phyloP scores from a whole-genome alignment of 2,797 vertebrate species.

The Urosaurus nigricauda region DNA sequence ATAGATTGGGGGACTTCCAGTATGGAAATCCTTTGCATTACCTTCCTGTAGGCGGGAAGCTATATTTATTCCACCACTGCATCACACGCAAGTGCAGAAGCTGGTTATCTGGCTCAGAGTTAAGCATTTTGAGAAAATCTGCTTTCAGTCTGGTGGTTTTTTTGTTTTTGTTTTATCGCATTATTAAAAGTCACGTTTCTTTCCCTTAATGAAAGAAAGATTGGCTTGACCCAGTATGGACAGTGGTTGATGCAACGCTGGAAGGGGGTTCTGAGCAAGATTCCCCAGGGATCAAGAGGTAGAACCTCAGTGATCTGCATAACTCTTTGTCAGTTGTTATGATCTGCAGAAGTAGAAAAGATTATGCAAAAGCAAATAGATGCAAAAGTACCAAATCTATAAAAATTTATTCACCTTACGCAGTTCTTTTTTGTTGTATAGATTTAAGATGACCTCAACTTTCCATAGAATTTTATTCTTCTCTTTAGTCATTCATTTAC shows the following conservation, averaged over 20 bases:
- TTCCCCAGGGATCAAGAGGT: neutral
- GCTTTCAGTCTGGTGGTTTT: neutral
- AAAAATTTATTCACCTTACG: too few relatives aligned
- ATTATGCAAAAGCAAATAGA: neutral
- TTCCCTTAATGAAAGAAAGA: neutral
- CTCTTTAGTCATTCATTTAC: neutral
- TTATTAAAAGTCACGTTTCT: neutral
- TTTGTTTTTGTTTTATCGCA: neutral
- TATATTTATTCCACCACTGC: neutral
- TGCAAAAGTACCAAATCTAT: neutral
- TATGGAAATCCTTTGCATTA: neutral
- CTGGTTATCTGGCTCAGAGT: neutral
- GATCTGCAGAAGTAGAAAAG: neutral
- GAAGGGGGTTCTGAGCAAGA: too few relatives aligned
- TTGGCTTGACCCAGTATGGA: neutral
- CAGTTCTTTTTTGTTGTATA: too few relatives aligned
- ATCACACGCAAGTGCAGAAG: neutral
- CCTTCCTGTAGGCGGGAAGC: neutral
- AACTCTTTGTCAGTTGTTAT: neutral
- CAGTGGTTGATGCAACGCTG: neutral
- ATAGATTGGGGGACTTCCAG: neutral
- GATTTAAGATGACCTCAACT: too few relatives aligned
- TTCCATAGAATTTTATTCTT: neutral
- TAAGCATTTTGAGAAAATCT: neutral
- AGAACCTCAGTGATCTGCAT: neutral